Evolutionary conservation across 2,113 vertebrate genomes (phyloP).

Genomic region (Microtus richardsoni): DNA sequence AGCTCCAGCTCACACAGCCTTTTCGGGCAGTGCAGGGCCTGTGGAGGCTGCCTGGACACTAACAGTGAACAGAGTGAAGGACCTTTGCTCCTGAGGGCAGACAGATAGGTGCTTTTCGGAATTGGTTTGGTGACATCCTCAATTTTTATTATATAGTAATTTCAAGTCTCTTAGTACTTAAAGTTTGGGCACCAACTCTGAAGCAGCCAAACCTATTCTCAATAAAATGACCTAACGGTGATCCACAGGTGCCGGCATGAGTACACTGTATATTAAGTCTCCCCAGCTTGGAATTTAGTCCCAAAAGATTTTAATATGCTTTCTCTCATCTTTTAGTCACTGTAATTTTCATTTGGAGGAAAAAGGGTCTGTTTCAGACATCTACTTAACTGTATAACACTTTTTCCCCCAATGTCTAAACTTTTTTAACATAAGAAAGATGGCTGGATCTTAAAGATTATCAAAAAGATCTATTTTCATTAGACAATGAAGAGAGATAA

Average conservation of each 20-base stretch:
- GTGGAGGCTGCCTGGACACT: neutral
- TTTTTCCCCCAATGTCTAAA: neutral
- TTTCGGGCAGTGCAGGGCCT: neutral
- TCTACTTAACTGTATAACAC: neutral
- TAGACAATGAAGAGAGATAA: slow-evolving; percentile 12
- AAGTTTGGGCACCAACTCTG: neutral
- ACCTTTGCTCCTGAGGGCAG: neutral
- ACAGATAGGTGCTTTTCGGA: neutral
- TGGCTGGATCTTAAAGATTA: slow-evolving; percentile 6
- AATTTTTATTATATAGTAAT: neutral
- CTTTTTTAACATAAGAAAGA: slow-evolving; percentile 23
- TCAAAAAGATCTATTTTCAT: neutral
- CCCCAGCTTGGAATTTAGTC: slow-evolving; percentile 19
- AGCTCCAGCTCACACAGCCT: neutral
- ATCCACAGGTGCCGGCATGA: neutral
- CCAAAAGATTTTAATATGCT: neutral
- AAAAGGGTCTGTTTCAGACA: slow-evolving; percentile 30
- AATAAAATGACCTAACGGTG: neutral
- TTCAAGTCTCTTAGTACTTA: neutral
- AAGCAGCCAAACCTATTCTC: neutral
- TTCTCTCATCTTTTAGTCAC: neutral
- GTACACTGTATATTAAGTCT: slow-evolving; percentile 5
- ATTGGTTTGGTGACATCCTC: neutral
- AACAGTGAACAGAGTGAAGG: neutral
- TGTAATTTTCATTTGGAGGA: neutral